A percentile compares a stretch with the other conserved stretches of the same genome.
Conservation (phyloP, 30 jellyfish, hydroid and myxozoan species). For the Sanderia malayensis region DNA sequence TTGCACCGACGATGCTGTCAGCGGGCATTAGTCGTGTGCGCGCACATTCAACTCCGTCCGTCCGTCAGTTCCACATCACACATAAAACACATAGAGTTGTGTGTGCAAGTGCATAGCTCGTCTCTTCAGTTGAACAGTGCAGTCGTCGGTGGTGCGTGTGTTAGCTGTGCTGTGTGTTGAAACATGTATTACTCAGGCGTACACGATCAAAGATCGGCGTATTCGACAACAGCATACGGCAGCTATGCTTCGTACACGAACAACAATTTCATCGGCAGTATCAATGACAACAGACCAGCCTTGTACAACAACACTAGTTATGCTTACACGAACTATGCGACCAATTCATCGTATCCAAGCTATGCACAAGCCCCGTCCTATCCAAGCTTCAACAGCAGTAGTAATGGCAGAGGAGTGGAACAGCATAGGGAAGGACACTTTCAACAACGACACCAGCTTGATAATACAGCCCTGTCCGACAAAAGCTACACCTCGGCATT, state of each 20-base stretch:
- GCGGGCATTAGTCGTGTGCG: conserved; percentile 63
- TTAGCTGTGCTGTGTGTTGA: neutral
- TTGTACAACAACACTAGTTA: neutral
- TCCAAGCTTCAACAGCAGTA: conserved; percentile 12
- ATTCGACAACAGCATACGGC: no score
- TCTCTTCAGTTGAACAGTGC: conserved; percentile 44
- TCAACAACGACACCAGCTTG: conserved; percentile 38
- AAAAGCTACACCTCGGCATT: conserved; percentile 18
- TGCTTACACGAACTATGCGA: neutral
- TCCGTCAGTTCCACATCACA: no score
- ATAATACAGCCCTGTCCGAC: conserved; percentile 27
- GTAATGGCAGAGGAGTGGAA: conserved; percentile 44
- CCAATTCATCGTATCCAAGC: neutral
- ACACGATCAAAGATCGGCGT: conserved; percentile 46
- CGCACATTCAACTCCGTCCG: no score
- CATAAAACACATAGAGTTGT: conserved; percentile 43
- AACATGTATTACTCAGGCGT: conserved; percentile 50
- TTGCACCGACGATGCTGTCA: conserved; percentile 58
- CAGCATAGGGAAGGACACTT: conserved; percentile 45
- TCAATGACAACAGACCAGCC: neutral
- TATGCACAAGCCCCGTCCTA: conserved; percentile 1
- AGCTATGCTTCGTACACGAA: conserved; percentile 41
- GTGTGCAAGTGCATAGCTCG: conserved; percentile 33
- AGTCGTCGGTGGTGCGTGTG: no score
- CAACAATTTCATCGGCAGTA: no score